Evolutionary conservation across 2,797 vertebrate genomes (phyloP).

Genomic region (Craterocephalus amniculus): DNA sequence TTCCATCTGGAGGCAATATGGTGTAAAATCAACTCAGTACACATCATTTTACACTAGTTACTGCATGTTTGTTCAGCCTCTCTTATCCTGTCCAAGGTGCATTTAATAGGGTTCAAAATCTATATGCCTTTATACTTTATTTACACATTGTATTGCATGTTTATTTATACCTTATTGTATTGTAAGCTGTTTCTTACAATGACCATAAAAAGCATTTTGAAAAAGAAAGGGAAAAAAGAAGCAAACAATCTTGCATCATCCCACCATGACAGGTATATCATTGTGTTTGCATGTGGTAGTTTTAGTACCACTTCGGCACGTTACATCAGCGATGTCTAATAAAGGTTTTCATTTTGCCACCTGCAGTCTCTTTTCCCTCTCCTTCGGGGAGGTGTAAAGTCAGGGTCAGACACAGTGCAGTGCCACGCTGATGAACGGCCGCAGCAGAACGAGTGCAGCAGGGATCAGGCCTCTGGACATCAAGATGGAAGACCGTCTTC

Average conservation of each 20-base stretch:
- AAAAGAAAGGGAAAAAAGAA: neutral
- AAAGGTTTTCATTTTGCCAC: conserved; percentile 4
- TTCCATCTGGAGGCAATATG: conserved; percentile 61
- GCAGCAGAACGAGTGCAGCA: conserved; percentile 1
- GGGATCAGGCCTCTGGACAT: conserved; percentile 36
- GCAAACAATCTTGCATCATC: neutral
- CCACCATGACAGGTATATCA: neutral
- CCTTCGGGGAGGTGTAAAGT: conserved; percentile 22
- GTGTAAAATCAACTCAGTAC: conserved; percentile 7
- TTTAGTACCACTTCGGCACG: neutral
- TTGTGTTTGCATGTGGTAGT: neutral
- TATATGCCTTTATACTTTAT: neutral
- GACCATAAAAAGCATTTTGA: neutral
- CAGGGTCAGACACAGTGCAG: conserved; percentile 7
- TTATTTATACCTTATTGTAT: neutral
- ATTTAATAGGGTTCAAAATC: neutral
- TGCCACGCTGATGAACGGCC: neutral
- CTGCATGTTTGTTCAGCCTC: neutral
- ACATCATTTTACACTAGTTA: neutral
- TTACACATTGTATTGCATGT: neutral
- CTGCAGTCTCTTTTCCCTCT: neutral
- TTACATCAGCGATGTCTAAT: neutral
- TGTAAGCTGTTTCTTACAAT: no score
- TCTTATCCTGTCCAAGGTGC: neutral
- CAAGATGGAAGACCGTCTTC: conserved; percentile 25